Evolutionary conservation across 2,113 vertebrate species (phyloP), one percentile per base, ranked within the genome.

Genomic region (Heterocephalus glaber): DNA sequence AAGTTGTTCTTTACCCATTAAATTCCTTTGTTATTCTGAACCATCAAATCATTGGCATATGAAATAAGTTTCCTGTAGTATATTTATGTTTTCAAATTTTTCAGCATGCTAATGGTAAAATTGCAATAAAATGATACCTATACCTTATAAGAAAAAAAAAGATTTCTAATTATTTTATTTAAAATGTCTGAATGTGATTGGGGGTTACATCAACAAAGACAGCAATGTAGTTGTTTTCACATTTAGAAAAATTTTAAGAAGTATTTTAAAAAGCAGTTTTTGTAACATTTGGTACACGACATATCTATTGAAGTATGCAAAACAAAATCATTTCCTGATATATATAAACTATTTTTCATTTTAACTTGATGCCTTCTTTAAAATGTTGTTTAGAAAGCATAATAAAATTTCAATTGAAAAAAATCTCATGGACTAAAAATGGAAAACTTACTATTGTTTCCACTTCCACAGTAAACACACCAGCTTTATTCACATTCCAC

Each of bases 401-500:
- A 94, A 89, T 14, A 17, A 22, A 44, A n/a, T 94, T 97, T 87
- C 38, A 89, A 65, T 68, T 22, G 38, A 95, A 44, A 95, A 65
- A 13, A 96, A 86, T 79, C 93, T 96, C 92, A 14, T 81, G 65
- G 87, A 41, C 30, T 89, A 96, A 93, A 63, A 95, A 96, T 49
- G 63, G 61, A 79, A 97, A 97, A 81, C 19, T 94, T 90, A 68
- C 90, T 86, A 41, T 91, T 97, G 79, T 94, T 82, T 89, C 86
- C 91, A 89, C 13, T 44, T 76, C 81, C 89, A 84, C 89, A 94
- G 95, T 81, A 92, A 95, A 88, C 94, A 98, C 89, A 81, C 44
- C 63, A 95, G 70, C 28, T 79, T 92, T 88, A 94, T 95, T 96
- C 94, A 92, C 47, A 96, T 95, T 96, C 95, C 63, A 7, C n/a